Conservation (phyloP, 2,797 vertebrate species). For the Coracias cyanogaster region DNA sequence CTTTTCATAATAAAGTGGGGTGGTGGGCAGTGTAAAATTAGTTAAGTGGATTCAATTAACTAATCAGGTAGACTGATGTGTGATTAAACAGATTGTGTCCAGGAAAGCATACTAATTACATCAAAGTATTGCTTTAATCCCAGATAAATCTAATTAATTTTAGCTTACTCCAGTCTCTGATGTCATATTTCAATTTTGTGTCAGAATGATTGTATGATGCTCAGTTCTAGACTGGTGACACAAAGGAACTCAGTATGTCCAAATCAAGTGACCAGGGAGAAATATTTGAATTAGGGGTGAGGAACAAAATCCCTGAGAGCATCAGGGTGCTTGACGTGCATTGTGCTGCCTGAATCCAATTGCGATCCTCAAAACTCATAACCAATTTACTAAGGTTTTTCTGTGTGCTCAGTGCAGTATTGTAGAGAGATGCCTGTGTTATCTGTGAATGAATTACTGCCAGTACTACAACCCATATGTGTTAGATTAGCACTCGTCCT, state of each 20-base stretch:
- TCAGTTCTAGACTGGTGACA: background rate
- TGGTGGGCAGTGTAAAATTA: background rate
- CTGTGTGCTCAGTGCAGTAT: fast-evolving
- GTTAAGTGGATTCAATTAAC: background rate
- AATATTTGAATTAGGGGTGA: background rate
- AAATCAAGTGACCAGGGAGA: background rate
- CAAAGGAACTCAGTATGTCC: background rate
- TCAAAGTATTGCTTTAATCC: background rate
- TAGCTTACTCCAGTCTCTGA: background rate
- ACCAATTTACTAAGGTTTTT: background rate
- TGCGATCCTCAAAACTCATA: background rate
- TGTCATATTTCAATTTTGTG: background rate
- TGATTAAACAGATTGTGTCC: background rate
- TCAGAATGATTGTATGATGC: background rate
- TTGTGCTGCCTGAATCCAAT: background rate
- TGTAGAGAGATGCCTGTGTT: background rate
- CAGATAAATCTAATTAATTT: background rate
- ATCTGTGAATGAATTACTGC: background rate
- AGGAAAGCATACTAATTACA: background rate
- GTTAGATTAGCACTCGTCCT: background rate
- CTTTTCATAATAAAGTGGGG: background rate
- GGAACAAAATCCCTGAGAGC: background rate
- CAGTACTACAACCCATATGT: background rate
- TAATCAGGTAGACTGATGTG: background rate
- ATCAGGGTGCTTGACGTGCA: background rate